A percentile compares a stretch with the other conserved stretches of the same genome.
Evolutionary conservation across 2,888 invertebrate genomes (phyloP).

Genomic region (Odontocolon sp.): DNA sequence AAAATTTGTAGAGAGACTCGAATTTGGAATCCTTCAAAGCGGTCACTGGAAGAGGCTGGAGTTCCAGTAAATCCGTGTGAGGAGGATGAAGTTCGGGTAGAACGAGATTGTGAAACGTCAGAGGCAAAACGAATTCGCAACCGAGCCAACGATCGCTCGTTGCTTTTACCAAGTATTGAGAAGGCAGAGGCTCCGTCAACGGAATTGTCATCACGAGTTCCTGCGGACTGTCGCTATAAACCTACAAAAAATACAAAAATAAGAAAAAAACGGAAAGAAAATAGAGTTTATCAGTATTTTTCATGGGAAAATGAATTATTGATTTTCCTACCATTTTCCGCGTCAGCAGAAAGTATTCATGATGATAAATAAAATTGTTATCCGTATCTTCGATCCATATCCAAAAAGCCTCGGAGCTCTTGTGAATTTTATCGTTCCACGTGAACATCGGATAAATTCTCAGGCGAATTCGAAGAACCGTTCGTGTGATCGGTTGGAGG

Average conservation of each 20-base stretch:
- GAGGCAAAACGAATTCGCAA: slow-evolving; percentile 83
- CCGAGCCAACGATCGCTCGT: slow-evolving; percentile 93
- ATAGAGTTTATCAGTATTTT: background rate
- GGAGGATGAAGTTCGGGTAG: slow-evolving; percentile 96
- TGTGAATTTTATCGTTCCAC: slow-evolving; percentile 96
- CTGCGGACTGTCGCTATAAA: slow-evolving; percentile 87
- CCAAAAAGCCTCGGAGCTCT: slow-evolving; percentile 95
- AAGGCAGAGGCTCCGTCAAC: slow-evolving; percentile 93
- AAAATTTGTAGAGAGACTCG: slow-evolving; percentile 93
- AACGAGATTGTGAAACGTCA: slow-evolving; percentile 93
- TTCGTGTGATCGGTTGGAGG: slow-evolving; percentile 97
- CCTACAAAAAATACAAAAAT: slow-evolving; percentile 59
- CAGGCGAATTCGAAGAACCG: slow-evolving; percentile 91
- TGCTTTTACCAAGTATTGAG: slow-evolving; percentile 94
- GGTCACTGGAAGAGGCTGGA: slow-evolving; percentile 94
- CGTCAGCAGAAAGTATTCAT: slow-evolving; percentile 93
- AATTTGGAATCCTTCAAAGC: slow-evolving; percentile 90
- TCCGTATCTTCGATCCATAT: slow-evolving; percentile 99
- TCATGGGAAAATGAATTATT: background rate
- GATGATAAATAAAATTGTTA: slow-evolving; percentile 96
- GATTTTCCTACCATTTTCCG: slow-evolving; percentile 86
- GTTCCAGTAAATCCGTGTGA: slow-evolving; percentile 95
- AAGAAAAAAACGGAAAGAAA: background rate
- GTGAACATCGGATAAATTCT: slow-evolving; percentile 88
- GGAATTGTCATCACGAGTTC: slow-evolving; percentile 97